Percentiles rank a stretch among this genome's conserved stretches.
These are phyloP conservation scores for Melanocharis versteri DNA, from an alignment of 2,113 vertebrate species.

Conservation along the genomic window DNA sequence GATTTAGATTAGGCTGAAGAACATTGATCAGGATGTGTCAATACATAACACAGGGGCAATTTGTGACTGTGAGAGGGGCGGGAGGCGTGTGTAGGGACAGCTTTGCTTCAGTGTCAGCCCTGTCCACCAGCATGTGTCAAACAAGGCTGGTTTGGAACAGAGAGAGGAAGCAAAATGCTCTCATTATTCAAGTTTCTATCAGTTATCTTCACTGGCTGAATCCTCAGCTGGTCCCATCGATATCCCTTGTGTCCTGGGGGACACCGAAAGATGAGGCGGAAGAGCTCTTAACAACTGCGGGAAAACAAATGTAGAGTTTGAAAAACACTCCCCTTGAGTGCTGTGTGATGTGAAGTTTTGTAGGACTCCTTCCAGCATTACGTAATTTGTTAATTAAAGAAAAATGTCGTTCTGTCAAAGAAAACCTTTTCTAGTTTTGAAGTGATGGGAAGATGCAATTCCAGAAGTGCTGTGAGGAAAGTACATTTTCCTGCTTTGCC, in stretches of 20 bases:
- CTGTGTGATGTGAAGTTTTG: not conserved
- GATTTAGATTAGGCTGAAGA: not conserved
- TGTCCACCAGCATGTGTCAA: rapidly evolving
- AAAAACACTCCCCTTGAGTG: not conserved
- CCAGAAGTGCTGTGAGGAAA: not conserved
- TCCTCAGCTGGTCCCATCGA: not conserved
- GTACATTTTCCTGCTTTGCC: not conserved
- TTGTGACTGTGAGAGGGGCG: not conserved
- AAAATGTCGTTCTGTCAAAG: not conserved
- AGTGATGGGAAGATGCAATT: not conserved
- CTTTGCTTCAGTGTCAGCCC: not conserved
- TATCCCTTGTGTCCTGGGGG: not conserved
- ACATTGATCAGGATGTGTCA: rapidly evolving
- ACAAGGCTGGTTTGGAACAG: not conserved
- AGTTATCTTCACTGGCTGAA: not conserved
- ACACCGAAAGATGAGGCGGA: not conserved
- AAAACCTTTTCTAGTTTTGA: not conserved
- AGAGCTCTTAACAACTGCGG: not conserved
- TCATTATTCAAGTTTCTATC: not conserved
- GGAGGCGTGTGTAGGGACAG: not conserved
- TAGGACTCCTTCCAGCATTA: not conserved
- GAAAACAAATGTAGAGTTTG: not conserved
- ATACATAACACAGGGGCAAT: not conserved
- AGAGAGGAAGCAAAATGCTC: not conserved
- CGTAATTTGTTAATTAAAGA: not conserved